Base-by-base conservation (phyloP, 1,140 invertebrate genomes). In the Pseudobourletiella spinata region DNA sequence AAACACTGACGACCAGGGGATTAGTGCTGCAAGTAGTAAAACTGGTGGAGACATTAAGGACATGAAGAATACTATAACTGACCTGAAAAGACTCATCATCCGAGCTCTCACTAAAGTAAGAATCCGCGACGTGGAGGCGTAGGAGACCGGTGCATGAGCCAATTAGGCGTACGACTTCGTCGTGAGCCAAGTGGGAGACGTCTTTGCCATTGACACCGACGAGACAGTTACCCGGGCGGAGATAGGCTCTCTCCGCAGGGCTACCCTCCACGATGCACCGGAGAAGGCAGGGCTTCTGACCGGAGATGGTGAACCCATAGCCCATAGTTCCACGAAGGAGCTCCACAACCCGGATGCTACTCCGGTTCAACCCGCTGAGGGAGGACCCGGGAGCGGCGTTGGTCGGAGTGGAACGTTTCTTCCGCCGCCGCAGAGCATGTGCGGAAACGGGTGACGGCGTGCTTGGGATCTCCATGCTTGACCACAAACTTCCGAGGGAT, bases 241-340 rank as follows among this genome's bases (percentile, higher is more conserved):
- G 77, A 2, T 91, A 91, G 20, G 89, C 89, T 59, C 79, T 77
- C 66, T 91, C 87, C 1, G 90, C 90, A 2, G 89, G 89, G 71
- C 88, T 91, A 63, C 86, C 85, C 62, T 81, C 78, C 1, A 91
- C 88, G 69, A 93, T 92, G 74, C 87, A 91, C 68, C 89, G 90
- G 14, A 95, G 78, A 66, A 92, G 86, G 74, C 90, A 93, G 0
- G 91, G 91, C 68, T 89, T 87, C 71, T 95, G 89, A 0, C 91
- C 91, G n/a, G 90, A 92, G 66, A 94, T 91, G 15, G 91, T 94
- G 72, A 94, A 94, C 6, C 91, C 91, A 75, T 89, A 94, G 8
- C 90, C 91, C 71, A 88, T 88, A 60, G 83, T 80, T 1, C 91
- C 89, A 58, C 91, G 80, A 0, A 83, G 79, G 8, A 96, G 83